A percentile compares a stretch with the other conserved stretches of the same genome.
phyloP scores from a whole-genome alignment of 2,797 vertebrate genomes.

The Chromobotia macracanthus region DNA sequence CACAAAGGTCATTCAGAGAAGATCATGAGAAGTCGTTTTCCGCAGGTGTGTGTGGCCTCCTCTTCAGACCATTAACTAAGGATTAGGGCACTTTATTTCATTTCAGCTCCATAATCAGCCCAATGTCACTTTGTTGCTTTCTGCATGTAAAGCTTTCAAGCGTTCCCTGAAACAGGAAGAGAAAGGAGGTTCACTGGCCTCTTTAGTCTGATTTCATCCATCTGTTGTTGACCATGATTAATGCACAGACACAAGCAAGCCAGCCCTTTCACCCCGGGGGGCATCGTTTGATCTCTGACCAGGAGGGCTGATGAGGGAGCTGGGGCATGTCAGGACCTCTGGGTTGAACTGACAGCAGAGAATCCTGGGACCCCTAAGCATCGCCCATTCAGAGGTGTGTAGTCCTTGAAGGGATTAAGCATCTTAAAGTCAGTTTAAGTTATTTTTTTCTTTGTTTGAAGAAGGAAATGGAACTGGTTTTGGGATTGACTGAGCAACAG shows the following conservation, averaged over 20 bases:
- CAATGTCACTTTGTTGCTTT: conserved; percentile 56
- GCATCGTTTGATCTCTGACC: conserved; percentile 79
- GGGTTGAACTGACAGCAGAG: conserved; percentile 51
- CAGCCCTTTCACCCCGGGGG: conserved; percentile 64
- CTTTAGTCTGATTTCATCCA: conserved; percentile 79
- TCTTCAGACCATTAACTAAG: conserved; percentile 58
- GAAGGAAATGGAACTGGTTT: conserved; percentile 46
- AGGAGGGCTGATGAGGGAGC: conserved; percentile 51
- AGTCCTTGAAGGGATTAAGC: conserved; percentile 53
- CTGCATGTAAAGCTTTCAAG: conserved; percentile 69
- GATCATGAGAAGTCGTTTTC: conserved; percentile 30
- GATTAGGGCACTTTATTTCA: conserved; percentile 55
- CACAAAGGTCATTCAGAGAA: conserved; percentile 12
- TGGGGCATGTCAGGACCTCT: conserved; percentile 55
- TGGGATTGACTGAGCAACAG: conserved; percentile 30
- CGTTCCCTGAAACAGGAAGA: conserved; percentile 53
- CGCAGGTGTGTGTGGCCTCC: conserved; percentile 58
- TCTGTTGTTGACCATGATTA: conserved; percentile 75
- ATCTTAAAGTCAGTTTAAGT: conserved; percentile 55
- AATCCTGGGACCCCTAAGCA: conserved; percentile 54
- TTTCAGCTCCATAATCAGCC: conserved; percentile 45
- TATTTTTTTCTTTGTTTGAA: conserved; percentile 32
- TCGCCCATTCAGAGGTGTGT: conserved; percentile 42
- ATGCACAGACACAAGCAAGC: conserved; percentile 76
- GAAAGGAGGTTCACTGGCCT: conserved; percentile 68